These are phyloP conservation scores for Pachydiplax longipennis DNA, from an alignment of 2,888 invertebrate species.

Conservation along the genomic window DNA sequence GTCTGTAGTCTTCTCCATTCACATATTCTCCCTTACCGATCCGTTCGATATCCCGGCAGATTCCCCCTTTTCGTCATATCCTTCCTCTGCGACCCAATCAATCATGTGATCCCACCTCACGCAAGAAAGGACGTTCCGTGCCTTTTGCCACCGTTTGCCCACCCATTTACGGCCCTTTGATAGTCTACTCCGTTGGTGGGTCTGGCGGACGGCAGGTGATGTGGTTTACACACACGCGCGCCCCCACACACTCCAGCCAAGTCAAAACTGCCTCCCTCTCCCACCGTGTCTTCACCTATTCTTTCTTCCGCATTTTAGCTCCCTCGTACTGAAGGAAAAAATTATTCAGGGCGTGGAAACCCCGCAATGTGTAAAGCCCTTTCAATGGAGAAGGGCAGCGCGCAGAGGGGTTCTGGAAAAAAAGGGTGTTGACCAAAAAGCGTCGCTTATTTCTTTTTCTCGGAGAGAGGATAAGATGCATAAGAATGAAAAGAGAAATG, in stretches of 20 bases:
- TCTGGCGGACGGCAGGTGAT: not conserved
- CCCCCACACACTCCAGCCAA: not conserved
- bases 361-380: not conserved
- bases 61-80: not conserved
- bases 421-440: not conserved
- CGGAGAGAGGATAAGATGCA: not conserved
- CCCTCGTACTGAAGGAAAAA: not conserved
- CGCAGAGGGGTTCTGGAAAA: not conserved
- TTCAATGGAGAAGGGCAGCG: not conserved
- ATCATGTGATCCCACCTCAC: slow-evolving; percentile 24
- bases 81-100: not conserved
- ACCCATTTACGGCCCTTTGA: not conserved
- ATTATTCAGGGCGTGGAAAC: not conserved
- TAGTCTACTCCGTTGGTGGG: not conserved
- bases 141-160: not conserved
- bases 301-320: not conserved
- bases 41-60: too few species aligned
- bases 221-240: not conserved
- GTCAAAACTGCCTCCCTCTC: not conserved
- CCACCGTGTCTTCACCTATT: not conserved
- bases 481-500: not conserved
- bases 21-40: too few species aligned
- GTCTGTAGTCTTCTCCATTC: too few species aligned
- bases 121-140: not conserved
- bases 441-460: not conserved